These are phyloP conservation scores for Phrynocephalus versicolor DNA, from an alignment of 2,113 vertebrate species.

Conservation along the genomic window DNA sequence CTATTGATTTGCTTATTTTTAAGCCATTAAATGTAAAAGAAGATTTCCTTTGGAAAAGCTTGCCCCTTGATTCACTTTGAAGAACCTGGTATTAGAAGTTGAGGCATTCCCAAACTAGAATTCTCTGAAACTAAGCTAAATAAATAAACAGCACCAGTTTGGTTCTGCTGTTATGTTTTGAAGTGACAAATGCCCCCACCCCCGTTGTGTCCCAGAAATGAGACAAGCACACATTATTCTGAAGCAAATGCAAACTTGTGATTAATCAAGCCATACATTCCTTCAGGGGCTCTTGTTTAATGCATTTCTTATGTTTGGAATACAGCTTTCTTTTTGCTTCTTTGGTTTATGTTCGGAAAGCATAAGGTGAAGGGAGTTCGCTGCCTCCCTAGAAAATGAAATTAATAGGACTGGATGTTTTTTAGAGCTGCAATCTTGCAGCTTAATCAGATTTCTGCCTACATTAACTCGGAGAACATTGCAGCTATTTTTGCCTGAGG, in stretches of 20 bases:
- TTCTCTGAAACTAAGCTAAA: neutral
- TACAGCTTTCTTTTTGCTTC: neutral
- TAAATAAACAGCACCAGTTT: neutral
- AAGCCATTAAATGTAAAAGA: neutral
- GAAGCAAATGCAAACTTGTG: neutral
- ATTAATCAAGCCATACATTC: neutral
- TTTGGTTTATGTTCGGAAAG: slow-evolving; percentile 7
- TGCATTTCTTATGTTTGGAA: neutral
- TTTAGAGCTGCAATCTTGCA: slow-evolving; percentile 13
- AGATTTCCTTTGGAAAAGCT: neutral
- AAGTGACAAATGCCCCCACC: neutral
- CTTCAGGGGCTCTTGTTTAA: neutral
- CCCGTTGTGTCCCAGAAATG: neutral
- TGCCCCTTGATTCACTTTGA: neutral
- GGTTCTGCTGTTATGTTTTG: neutral
- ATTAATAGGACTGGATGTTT: neutral
- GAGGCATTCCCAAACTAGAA: neutral
- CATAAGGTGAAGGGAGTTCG: neutral
- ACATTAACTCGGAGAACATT: neutral
- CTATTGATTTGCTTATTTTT: neutral
- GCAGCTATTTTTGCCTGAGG: slow-evolving; percentile 18
- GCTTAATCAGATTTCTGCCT: slow-evolving; percentile 26
- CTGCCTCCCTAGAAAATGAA: neutral
- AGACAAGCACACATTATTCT: neutral
- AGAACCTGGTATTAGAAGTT: neutral